Evolutionary conservation across 2,888 invertebrate species (phyloP).

Genomic region (Hedya salicella): DNA sequence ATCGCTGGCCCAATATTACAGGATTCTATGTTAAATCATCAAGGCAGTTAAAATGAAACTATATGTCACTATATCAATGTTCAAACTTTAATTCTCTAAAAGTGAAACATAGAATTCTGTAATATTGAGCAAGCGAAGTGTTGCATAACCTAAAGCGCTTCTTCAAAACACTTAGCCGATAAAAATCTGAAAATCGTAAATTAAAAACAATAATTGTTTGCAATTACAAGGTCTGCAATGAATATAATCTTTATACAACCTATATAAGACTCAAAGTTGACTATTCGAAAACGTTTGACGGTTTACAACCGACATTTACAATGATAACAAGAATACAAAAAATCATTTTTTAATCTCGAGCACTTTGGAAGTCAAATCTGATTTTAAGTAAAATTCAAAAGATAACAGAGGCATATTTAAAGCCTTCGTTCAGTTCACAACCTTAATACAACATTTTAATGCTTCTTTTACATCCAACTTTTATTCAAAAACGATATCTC

Average conservation of each 20-base stretch:
- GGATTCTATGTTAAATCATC: too few species aligned
- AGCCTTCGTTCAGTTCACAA: not conserved
- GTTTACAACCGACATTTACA: slow-evolving; percentile 6
- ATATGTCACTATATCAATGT: too few species aligned
- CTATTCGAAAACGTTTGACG: not conserved
- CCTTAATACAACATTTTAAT: not conserved
- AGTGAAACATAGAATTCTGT: too few species aligned
- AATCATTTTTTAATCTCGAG: slow-evolving; percentile 5
- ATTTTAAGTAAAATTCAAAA: slow-evolving; percentile 4
- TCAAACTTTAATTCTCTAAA: too few species aligned
- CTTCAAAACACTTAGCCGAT: not conserved
- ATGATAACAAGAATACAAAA: slow-evolving; percentile 5
- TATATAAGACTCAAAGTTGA: not conserved
- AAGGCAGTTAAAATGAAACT: too few species aligned
- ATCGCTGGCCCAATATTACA: too few species aligned
- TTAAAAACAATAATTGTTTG: not conserved
- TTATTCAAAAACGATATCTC: not conserved
- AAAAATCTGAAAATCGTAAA: not conserved
- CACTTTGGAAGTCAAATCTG: not conserved
- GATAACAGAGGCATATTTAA: not conserved
- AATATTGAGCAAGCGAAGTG: too few species aligned
- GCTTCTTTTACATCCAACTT: slow-evolving; percentile 7
- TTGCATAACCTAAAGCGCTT: not conserved
- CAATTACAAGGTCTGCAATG: not conserved
- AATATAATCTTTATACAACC: not conserved